A percentile compares a stretch with the other conserved stretches of the same genome.
phyloP scores from a whole-genome alignment of 2,113 vertebrate genomes.

The Acrocephalus arundinaceus region DNA sequence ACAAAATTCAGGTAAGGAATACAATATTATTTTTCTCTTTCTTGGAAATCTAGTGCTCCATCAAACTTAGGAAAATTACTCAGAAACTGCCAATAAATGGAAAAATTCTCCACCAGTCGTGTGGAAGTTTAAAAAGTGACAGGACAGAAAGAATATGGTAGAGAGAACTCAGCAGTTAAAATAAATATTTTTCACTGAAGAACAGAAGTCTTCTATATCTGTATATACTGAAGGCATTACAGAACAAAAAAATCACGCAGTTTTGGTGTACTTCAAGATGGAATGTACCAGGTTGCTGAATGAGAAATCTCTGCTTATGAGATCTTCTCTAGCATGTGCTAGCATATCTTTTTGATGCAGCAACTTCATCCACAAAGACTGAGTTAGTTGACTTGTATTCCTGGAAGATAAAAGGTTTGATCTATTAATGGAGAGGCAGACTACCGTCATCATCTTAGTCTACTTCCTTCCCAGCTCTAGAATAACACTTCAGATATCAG shows the following conservation, averaged over 20 bases:
- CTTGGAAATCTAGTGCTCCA: slow-evolving; percentile 73
- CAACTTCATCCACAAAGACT: background rate
- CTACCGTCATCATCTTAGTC: background rate
- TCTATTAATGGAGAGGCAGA: background rate
- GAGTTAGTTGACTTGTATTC: background rate
- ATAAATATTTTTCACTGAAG: background rate
- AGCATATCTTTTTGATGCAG: background rate
- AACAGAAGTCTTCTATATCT: background rate
- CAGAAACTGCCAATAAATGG: background rate
- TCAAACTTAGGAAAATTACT: slow-evolving; percentile 50
- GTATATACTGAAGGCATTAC: background rate
- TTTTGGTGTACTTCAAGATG: background rate
- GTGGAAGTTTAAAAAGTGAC: background rate
- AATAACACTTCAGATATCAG: background rate
- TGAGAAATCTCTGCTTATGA: background rate
- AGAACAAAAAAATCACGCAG: background rate
- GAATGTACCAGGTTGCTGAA: background rate
- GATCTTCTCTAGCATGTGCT: background rate
- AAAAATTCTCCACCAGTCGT: background rate
- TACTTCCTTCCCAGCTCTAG: background rate
- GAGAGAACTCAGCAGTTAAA: background rate
- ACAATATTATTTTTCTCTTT: slow-evolving; percentile 63
- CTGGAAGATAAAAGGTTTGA: background rate
- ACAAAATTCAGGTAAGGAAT: slow-evolving; percentile 72
- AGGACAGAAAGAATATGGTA: background rate